phyloP scores from a whole-genome alignment of 2,113 vertebrate species.

The Rhegmatorhina hoffmannsi region DNA sequence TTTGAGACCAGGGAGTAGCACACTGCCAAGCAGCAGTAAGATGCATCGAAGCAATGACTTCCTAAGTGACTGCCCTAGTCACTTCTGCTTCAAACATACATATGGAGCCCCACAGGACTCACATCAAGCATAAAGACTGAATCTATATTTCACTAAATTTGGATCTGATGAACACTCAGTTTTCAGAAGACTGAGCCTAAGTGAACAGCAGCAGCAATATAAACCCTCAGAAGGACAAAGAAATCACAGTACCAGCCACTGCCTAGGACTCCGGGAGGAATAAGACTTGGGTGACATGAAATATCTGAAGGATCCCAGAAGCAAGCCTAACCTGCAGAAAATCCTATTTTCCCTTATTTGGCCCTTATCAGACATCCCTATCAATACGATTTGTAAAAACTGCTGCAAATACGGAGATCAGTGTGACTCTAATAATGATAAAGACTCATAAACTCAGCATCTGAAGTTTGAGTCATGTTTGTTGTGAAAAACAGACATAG shows the following conservation, averaged over 20 bases:
- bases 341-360: background rate
- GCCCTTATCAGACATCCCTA: background rate
- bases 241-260: background rate
- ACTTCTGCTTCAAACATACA: background rate
- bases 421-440: background rate
- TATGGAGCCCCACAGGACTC: background rate
- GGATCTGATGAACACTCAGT: background rate
- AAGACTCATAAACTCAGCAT: background rate
- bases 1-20: background rate
- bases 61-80: background rate
- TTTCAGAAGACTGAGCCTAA: background rate
- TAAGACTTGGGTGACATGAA: background rate
- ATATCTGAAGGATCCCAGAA: background rate
- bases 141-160: background rate
- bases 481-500: background rate
- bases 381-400: background rate
- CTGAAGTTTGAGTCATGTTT: background rate
- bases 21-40: background rate
- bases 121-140: background rate
- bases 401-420: background rate
- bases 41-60: background rate
- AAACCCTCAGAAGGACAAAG: background rate
- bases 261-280: fast-evolving
- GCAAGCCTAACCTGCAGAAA: background rate
- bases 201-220: background rate